phyloP scores from a whole-genome alignment of 2,113 vertebrate species.

The Pycnonotus jocosus region DNA sequence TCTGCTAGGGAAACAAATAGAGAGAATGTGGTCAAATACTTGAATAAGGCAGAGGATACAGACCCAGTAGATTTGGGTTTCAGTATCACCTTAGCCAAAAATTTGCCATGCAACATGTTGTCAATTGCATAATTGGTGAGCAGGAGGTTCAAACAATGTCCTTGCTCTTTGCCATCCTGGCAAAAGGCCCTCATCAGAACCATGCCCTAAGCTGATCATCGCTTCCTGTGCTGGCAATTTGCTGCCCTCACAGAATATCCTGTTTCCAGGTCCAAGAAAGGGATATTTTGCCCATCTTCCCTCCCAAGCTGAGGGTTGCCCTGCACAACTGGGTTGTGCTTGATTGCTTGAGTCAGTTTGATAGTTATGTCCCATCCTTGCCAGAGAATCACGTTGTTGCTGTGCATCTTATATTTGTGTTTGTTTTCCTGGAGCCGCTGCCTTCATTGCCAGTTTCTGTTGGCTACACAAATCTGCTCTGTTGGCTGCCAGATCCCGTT shows the following conservation, averaged over 20 bases:
- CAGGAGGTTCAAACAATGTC: neutral
- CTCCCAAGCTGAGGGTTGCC: fast-evolving
- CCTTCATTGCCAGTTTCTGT: neutral
- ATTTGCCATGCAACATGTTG: neutral
- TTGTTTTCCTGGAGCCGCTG: neutral
- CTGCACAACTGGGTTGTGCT: neutral
- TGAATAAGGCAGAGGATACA: neutral
- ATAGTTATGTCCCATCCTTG: neutral
- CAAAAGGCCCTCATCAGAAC: neutral
- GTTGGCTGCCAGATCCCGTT: neutral
- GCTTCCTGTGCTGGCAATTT: neutral
- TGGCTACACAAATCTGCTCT: neutral
- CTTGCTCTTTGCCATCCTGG: neutral
- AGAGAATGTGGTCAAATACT: neutral
- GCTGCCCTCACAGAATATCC: fast-evolving
- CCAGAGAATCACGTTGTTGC: neutral
- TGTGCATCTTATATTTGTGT: neutral
- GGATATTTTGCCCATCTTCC: neutral
- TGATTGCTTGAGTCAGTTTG: neutral
- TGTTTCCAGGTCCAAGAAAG: neutral
- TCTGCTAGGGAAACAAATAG: neutral
- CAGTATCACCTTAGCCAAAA: neutral
- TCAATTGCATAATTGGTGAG: neutral
- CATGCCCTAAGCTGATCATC: neutral
- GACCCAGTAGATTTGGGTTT: neutral